Conservation (phyloP, 2,113 vertebrate species). For the Notarius quadriscutis region DNA sequence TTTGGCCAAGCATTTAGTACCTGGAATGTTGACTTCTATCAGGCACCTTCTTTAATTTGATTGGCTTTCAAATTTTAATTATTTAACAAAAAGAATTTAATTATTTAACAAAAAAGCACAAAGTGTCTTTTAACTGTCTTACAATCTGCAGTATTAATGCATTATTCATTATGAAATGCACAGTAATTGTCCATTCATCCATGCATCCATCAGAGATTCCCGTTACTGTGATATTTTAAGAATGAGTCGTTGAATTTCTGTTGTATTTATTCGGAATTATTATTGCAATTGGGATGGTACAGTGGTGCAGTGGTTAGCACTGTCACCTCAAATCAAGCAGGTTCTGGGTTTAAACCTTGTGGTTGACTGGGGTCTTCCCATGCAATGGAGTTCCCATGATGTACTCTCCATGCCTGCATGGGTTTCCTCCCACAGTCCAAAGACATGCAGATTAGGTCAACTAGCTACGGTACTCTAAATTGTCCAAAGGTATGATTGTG, state of each 20-base stretch:
- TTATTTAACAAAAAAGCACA: not conserved
- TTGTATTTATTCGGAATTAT: not conserved
- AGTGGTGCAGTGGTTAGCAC: too few relatives aligned
- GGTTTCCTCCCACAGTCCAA: too few relatives aligned
- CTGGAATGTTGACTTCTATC: not conserved
- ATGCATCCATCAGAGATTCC: not conserved
- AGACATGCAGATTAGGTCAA: too few relatives aligned
- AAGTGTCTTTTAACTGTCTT: not conserved
- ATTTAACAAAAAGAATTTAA: not conserved
- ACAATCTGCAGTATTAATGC: not conserved
- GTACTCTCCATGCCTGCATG: too few relatives aligned
- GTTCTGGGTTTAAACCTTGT: too few relatives aligned
- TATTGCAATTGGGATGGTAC: not conserved
- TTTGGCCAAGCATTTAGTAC: not conserved
- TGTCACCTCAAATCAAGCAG: too few relatives aligned
- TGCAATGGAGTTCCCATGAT: too few relatives aligned
- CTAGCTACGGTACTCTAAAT: too few relatives aligned
- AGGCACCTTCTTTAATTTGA: not conserved
- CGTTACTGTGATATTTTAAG: not conserved
- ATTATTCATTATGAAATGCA: not conserved
- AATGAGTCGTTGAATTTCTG: not conserved
- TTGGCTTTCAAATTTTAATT: not conserved
- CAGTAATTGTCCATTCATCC: conserved; percentile 4
- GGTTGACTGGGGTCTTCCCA: too few relatives aligned
- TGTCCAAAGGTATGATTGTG: too few relatives aligned